phyloP scores from a whole-genome alignment of 2,888 invertebrate genomes.

The Apodemia duryi region DNA sequence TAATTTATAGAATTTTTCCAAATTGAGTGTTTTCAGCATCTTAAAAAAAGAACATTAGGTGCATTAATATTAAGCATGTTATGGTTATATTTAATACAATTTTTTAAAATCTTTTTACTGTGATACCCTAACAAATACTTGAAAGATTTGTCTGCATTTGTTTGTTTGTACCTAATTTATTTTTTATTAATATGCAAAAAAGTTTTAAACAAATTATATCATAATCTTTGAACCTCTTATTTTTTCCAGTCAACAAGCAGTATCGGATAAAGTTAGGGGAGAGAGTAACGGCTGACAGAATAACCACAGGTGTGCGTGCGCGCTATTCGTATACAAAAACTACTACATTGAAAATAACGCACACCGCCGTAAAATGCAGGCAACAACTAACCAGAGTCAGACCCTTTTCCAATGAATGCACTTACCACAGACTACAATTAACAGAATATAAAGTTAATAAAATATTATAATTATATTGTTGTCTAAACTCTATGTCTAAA shows the following conservation, averaged over 20 bases:
- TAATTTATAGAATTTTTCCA: too few species aligned
- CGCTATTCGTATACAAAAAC: constrained; percentile 32
- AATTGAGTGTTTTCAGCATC: too few species aligned
- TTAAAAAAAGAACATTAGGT: too few species aligned
- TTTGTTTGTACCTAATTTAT: too few species aligned
- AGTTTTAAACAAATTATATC: not conserved
- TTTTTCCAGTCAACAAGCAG: constrained; percentile 2
- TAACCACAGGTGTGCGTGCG: constrained; percentile 36
- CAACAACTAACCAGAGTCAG: constrained; percentile 27
- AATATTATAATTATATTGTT: too few species aligned
- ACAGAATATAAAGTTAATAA: not conserved
- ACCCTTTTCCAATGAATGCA: constrained; percentile 41
- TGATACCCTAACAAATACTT: too few species aligned
- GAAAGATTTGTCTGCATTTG: too few species aligned
- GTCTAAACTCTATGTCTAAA: too few species aligned
- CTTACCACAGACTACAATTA: constrained; percentile 32
- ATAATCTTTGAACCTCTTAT: not conserved
- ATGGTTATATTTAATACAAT: too few species aligned
- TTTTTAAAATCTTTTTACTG: too few species aligned
- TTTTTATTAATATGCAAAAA: too few species aligned
- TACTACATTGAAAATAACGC: constrained; percentile 35
- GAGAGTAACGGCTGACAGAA: constrained; percentile 38
- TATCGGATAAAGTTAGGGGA: constrained; percentile 32
- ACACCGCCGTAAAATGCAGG: constrained; percentile 40
- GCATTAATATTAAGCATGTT: too few species aligned